A percentile compares a stretch with the other conserved stretches of the same genome.
Conservation (phyloP, 2,888 invertebrate species). For the Brachyptera putata region DNA sequence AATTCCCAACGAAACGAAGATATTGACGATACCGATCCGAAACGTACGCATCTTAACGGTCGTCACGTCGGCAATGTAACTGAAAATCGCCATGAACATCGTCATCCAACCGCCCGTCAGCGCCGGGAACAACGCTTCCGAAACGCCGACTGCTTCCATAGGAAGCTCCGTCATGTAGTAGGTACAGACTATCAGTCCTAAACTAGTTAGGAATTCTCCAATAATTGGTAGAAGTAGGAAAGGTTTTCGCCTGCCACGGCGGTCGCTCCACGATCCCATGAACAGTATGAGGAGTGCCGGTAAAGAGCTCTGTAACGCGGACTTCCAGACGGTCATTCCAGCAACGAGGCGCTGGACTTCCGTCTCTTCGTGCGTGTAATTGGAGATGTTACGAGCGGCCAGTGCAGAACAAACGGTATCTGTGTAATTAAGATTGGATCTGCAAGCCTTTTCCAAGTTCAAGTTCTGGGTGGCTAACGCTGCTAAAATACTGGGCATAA, state of each 20-base stretch:
- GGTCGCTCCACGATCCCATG: constrained; percentile 69
- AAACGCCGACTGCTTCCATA: constrained; percentile 69
- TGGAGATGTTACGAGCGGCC: constrained; percentile 65
- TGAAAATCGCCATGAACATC: constrained; percentile 86
- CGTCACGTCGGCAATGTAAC: constrained; percentile 84
- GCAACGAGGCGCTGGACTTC: constrained; percentile 69
- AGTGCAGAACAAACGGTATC: constrained; percentile 72
- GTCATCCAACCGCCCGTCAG: constrained; percentile 83
- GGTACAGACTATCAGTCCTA: constrained; percentile 73
- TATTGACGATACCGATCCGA: constrained; percentile 81
- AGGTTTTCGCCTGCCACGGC: constrained; percentile 64
- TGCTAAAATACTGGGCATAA: constrained; percentile 60
- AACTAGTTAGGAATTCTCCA: constrained; percentile 73
- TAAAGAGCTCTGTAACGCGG: constrained; percentile 73
- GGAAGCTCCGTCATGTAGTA: constrained; percentile 74
- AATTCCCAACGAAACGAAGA: constrained; percentile 82
- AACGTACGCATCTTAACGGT: constrained; percentile 77
- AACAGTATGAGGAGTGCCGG: constrained; percentile 79
- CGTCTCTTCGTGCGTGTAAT: constrained; percentile 57
- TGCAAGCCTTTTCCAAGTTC: constrained; percentile 80
- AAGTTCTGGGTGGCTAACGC: constrained; percentile 78
- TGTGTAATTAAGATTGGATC: constrained; percentile 72
- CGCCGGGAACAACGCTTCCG: constrained; percentile 77
- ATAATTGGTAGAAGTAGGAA: constrained; percentile 79
- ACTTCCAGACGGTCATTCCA: constrained; percentile 81